Evolutionary conservation across 2,797 vertebrate genomes (phyloP).

Genomic region (Alectoris magna): DNA sequence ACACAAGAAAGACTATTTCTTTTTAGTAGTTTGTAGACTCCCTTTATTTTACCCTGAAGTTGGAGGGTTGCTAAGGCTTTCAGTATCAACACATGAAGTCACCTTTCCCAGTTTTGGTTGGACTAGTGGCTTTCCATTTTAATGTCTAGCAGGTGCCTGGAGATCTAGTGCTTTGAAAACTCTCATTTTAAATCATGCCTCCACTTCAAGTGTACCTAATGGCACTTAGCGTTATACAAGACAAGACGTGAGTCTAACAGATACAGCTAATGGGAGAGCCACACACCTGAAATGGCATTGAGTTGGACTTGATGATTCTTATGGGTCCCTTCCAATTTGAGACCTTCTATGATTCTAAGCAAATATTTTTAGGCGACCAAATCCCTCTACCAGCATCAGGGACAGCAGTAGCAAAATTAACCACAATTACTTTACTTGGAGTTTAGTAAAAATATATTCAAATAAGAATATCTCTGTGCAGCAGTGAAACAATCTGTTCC

Average conservation of each 20-base stretch:
- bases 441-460: background rate
- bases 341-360: background rate
- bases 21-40: background rate
- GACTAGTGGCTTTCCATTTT: background rate
- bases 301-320: too few relatives aligned
- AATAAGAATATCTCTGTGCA: background rate
- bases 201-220: background rate
- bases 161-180: background rate
- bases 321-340: too few relatives aligned
- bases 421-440: background rate
- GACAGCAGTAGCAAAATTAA: background rate
- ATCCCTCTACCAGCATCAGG: background rate
- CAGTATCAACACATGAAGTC: background rate
- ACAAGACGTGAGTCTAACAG: background rate
- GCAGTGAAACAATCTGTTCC: background rate
- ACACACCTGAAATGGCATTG: background rate
- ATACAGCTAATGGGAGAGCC: rapidly evolving
- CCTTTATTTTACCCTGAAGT: background rate
- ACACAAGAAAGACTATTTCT: background rate
- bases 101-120: background rate
- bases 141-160: background rate
- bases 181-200: background rate
- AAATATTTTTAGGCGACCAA: background rate
- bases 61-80: background rate
- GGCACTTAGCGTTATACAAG: background rate